A percentile compares a stretch with the other conserved stretches of the same genome.
Evolutionary conservation across 2,888 invertebrate genomes (phyloP).

Genomic region (Himalopsyche tibetana): DNA sequence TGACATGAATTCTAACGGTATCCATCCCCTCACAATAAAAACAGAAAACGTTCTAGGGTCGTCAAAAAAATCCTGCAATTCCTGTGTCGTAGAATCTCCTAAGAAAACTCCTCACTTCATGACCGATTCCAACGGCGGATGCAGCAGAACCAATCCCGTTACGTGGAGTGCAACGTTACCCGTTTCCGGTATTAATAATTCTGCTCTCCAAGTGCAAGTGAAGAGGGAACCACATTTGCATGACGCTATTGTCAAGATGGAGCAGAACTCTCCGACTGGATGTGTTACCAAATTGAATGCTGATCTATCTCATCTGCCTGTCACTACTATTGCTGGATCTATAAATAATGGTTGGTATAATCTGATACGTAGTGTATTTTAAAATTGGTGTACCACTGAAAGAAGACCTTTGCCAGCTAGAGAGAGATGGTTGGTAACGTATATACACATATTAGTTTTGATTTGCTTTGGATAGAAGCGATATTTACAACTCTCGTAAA

Average conservation of each 20-base stretch:
- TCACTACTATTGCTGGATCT: constrained; percentile 72
- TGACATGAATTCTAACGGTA: constrained; percentile 69
- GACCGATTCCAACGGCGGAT: constrained; percentile 75
- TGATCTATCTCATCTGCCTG: constrained; percentile 69
- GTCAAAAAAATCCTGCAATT: constrained; percentile 71
- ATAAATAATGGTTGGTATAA: constrained; percentile 72
- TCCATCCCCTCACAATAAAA: constrained; percentile 76
- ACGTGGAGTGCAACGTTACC: constrained; percentile 75
- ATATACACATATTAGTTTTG: no score
- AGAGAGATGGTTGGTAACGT: no score
- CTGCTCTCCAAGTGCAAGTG: constrained; percentile 77
- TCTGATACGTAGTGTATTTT: no score
- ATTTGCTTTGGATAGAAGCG: no score
- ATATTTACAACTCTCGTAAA: no score
- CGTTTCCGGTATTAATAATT: constrained; percentile 41
- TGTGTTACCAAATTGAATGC: constrained; percentile 71
- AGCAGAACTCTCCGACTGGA: constrained; percentile 80
- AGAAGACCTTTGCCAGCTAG: no score
- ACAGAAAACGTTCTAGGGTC: constrained; percentile 73
- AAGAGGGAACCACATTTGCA: constrained; percentile 79
- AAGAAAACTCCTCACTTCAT: constrained; percentile 55
- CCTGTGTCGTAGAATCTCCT: constrained; percentile 74
- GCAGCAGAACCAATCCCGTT: constrained; percentile 83
- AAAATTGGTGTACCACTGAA: no score
- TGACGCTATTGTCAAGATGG: constrained; percentile 74